Evolutionary conservation across 1,140 invertebrate genomes (phyloP).

Genomic region (Calliphora vicina): DNA sequence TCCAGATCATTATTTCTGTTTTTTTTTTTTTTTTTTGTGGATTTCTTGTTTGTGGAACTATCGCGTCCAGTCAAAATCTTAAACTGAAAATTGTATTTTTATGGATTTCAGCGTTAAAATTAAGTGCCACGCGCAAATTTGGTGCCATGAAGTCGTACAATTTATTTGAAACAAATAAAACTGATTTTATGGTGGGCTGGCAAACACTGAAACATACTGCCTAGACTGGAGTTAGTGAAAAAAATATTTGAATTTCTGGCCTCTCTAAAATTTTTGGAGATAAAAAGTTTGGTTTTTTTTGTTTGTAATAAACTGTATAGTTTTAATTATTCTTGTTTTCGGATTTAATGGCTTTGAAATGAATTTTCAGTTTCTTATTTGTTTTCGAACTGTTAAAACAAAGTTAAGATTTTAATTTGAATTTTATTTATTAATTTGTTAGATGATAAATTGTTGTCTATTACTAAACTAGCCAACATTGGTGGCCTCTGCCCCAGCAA

Average conservation of each 20-base stretch:
- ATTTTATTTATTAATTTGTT: background rate
- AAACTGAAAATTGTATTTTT: background rate
- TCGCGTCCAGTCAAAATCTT: background rate
- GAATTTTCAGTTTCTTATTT: background rate
- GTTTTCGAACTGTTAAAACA: background rate
- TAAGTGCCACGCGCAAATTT: constrained; percentile 12
- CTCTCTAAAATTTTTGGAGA: background rate
- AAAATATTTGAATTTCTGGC: background rate
- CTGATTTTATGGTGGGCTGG: background rate
- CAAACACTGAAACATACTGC: background rate
- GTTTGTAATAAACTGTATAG: background rate
- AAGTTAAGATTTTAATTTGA: background rate
- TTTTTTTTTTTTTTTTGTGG: background rate
- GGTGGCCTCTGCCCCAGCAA: background rate
- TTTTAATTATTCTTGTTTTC: background rate
- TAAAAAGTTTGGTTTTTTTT: background rate
- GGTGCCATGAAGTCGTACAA: constrained; percentile 12
- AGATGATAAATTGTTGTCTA: background rate
- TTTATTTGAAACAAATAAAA: background rate
- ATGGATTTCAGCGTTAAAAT: background rate
- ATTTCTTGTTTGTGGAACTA: background rate
- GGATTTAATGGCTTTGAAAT: background rate
- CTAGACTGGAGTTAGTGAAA: background rate
- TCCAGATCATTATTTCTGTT: background rate
- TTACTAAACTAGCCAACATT: background rate